Conservation (phyloP, 2,113 vertebrate genomes). For the Channa argus region DNA sequence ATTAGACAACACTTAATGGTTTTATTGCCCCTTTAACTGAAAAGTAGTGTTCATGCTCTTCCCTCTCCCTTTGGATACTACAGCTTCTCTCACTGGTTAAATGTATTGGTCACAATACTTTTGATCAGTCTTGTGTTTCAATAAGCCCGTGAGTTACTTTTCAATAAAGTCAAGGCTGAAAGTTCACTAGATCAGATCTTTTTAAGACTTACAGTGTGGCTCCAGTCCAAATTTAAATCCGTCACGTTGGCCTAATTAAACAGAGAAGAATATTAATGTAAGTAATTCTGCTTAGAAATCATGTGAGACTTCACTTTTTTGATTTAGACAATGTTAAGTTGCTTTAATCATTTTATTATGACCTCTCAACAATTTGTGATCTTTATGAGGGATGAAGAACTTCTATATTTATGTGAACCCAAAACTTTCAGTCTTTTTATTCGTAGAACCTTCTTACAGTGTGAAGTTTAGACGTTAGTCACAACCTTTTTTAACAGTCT, state of each 20-base stretch:
- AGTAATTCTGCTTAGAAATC: not conserved
- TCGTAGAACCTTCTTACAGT: too few species aligned
- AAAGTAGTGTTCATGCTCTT: conserved; percentile 2
- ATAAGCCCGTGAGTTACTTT: not conserved
- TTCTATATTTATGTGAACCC: too few species aligned
- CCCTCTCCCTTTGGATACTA: not conserved
- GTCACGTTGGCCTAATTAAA: not conserved
- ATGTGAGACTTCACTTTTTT: not conserved
- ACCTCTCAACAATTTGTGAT: too few species aligned
- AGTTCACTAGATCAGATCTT: not conserved
- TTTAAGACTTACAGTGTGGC: not conserved
- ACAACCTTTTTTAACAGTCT: too few species aligned
- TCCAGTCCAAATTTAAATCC: not conserved
- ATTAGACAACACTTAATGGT: conserved; percentile 55
- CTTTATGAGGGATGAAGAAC: too few species aligned
- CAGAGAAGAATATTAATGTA: not conserved
- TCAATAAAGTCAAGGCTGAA: not conserved
- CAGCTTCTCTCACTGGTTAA: not conserved
- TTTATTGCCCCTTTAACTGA: conserved; percentile 39
- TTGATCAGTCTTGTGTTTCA: too few species aligned
- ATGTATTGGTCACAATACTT: not conserved
- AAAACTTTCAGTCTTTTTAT: too few species aligned
- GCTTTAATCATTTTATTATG: too few species aligned
- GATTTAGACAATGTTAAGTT: too few species aligned
- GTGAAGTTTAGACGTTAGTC: too few species aligned